Conservation (phyloP, 2,888 invertebrate species). For the Anodontia alba region DNA sequence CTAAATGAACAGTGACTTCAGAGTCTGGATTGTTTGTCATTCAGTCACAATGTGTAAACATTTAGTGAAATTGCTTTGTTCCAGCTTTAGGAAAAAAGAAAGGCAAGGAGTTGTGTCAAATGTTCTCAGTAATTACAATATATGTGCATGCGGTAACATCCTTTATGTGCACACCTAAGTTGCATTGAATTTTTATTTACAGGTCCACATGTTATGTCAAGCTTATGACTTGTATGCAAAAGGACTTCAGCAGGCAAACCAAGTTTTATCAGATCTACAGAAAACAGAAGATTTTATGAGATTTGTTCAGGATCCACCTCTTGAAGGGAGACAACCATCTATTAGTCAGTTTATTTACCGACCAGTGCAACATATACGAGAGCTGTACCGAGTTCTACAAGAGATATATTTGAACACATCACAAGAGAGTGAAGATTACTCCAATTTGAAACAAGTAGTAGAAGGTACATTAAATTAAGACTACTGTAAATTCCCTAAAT, state of each 20-base stretch:
- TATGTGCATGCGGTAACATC: no score
- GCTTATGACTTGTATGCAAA: slow-evolving; percentile 81
- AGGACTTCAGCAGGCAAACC: slow-evolving; percentile 77
- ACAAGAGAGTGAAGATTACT: slow-evolving; percentile 69
- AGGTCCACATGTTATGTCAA: slow-evolving; percentile 79
- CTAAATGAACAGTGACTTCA: no score
- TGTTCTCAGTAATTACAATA: no score
- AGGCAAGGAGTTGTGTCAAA: no score
- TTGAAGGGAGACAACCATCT: slow-evolving; percentile 69
- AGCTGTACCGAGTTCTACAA: slow-evolving; percentile 73
- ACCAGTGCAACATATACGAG: slow-evolving; percentile 79
- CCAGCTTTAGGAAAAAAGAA: no score
- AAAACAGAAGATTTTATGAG: slow-evolving; percentile 75
- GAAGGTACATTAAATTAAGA: slow-evolving; percentile 71
- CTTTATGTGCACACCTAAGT: no score
- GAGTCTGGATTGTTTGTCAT: no score
- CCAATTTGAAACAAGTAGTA: slow-evolving; percentile 76
- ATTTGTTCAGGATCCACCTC: slow-evolving; percentile 73
- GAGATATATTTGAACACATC: slow-evolving; percentile 76
- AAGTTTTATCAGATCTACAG: slow-evolving; percentile 70
- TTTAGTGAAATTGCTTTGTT: no score
- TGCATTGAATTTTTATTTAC: slow-evolving; percentile 51
- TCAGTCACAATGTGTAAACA: no score
- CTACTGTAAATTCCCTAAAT: no score
- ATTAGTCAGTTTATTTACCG: slow-evolving; percentile 77